Conservation (phyloP, 2,797 vertebrate genomes). For the Zalophus californianus region DNA sequence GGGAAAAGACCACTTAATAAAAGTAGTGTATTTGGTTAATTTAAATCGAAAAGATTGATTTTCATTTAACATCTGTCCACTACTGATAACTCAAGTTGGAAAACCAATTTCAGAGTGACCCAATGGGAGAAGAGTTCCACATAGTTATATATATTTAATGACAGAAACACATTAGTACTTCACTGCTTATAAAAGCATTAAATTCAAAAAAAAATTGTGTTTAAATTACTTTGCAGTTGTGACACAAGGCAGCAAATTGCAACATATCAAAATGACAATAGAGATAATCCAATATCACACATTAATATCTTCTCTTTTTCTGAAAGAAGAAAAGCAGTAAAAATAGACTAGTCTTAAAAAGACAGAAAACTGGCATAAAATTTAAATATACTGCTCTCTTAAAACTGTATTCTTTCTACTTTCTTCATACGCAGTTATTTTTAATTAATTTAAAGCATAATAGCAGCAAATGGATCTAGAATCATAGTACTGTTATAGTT, state of each 20-base stretch:
- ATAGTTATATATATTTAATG: constrained; percentile 58
- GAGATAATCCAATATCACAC: constrained; percentile 29
- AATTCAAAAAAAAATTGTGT: constrained; percentile 51
- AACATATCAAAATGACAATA: constrained; percentile 57
- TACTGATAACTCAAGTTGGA: constrained; percentile 52
- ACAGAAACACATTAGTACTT: constrained; percentile 52
- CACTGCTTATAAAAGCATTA: constrained; percentile 46
- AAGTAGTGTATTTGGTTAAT: constrained; percentile 26
- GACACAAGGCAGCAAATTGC: constrained; percentile 48
- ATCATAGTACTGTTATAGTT: background rate
- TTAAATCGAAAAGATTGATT: constrained; percentile 73
- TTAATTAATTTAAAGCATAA: constrained; percentile 46
- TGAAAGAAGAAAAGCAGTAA: constrained; percentile 63
- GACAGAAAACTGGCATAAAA: constrained; percentile 2
- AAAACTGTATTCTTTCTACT: background rate
- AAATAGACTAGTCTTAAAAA: background rate
- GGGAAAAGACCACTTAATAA: constrained; percentile 67
- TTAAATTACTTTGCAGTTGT: constrained; percentile 65
- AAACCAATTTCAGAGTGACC: constrained; percentile 78
- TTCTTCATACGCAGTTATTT: constrained; percentile 17
- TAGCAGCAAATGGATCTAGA: background rate
- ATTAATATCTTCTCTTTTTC: background rate
- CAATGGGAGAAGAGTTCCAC: background rate
- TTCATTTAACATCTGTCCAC: constrained; percentile 77
- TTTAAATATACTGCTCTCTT: constrained; percentile 29